phyloP scores from a whole-genome alignment of 2,797 vertebrate species.

The Florisuga fusca region DNA sequence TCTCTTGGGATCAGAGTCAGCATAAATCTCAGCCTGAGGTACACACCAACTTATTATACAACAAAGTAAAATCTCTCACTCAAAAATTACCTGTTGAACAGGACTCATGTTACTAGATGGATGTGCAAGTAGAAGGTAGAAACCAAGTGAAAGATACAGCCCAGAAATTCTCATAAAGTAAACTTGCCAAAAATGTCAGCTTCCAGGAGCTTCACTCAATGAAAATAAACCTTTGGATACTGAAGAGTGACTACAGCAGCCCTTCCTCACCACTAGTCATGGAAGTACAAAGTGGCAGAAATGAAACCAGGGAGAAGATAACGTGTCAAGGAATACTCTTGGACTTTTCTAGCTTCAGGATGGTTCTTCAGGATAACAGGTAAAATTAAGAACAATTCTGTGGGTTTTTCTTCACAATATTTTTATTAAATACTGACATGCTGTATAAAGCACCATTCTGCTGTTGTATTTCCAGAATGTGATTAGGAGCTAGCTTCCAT shows the following conservation, averaged over 20 bases:
- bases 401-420: background rate
- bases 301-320: background rate
- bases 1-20: background rate
- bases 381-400: background rate
- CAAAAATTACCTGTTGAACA: background rate
- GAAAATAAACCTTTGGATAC: background rate
- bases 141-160: background rate
- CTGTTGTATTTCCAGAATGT: background rate
- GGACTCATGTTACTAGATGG: background rate
- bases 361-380: background rate
- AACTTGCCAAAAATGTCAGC: background rate
- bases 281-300: background rate
- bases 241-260: background rate
- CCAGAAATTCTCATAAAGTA: background rate
- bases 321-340: background rate
- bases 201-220: background rate
- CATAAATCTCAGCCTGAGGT: background rate
- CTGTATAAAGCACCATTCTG: background rate
- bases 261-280: background rate
- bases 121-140: background rate
- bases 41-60: background rate
- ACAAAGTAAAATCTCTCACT: background rate
- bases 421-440: background rate
- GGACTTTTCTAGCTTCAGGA: background rate
- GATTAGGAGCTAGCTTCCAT: slow-evolving; percentile 15